Conservation (phyloP, 2,797 vertebrate genomes). For the Podarcis lilfordi region DNA sequence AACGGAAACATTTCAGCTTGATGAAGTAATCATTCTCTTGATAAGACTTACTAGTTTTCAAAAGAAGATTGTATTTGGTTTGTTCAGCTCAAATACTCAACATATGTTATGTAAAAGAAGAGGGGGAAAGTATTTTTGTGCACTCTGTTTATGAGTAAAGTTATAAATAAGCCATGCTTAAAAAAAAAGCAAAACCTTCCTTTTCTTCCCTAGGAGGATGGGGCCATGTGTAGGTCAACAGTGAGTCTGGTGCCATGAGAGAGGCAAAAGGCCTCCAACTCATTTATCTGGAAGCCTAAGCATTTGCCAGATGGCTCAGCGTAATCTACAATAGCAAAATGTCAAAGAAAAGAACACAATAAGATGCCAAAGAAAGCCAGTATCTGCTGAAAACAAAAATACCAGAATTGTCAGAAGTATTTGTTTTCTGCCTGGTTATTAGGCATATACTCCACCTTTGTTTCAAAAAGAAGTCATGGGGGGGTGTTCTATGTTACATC, state of each 20-base stretch:
- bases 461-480: neutral
- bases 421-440: constrained; percentile 4
- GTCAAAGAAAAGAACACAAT: constrained; percentile 33
- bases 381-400: constrained; percentile 50
- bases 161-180: constrained; percentile 34
- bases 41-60: constrained; percentile 10
- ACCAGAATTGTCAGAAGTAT: neutral
- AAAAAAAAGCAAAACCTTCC: constrained; percentile 29
- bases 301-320: constrained; percentile 61
- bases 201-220: constrained; percentile 24
- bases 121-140: neutral
- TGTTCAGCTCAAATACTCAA: neutral
- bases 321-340: constrained; percentile 58
- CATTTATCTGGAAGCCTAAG: constrained; percentile 62
- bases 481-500: neutral
- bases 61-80: constrained; percentile 18
- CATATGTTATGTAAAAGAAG: constrained; percentile 6
- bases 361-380: constrained; percentile 52
- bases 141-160: constrained; percentile 38
- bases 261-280: constrained; percentile 44
- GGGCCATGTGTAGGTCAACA: constrained; percentile 40
- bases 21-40: constrained; percentile 2
- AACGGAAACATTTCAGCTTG: neutral
- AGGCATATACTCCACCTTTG: neutral
- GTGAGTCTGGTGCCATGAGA: constrained; percentile 46